Evolutionary conservation across 2,797 vertebrate species (phyloP), one percentile per base, ranked within the genome.

Genomic region (Molothrus ater): DNA sequence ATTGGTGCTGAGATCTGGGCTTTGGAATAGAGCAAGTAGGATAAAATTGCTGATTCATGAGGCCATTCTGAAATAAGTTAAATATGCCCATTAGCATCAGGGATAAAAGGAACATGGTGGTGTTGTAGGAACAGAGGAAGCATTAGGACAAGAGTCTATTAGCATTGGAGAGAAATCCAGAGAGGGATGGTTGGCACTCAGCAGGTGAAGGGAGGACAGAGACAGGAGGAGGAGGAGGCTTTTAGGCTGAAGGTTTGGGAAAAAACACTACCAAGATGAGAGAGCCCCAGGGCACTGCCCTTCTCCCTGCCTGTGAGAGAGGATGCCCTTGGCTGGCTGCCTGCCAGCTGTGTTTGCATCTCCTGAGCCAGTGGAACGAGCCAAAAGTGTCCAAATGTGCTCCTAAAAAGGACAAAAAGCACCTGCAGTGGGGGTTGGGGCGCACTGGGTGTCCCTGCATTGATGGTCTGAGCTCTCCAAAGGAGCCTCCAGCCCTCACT

Each of bases 351-450:
- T 48, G 40, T 36, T 61, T 50, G 21, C n/a, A 72, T 72, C 9
- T 1, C 36, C 57, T 31, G 18, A 38, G 32, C 42, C 65, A 79
- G 24, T 8, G 40, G 38, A 86, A 38, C n/a, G 17, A 86, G 20
- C 26, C 47, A 57, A 88, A 84, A 75, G 19, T 36, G 17, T 38
- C 42, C 1, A 1, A 50, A 42, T 20, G 9, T 9, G 26, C 43
- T 57, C 50, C 76, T n/a, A 20, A 57, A 78, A 75, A 85, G 21
- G 42, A 32, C 45, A 80, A 40, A 68, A 42, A 57, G 4, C 50
- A 38, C 21, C 45, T 53, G 45, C 36, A 42, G 10, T 0, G 0
- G n/a, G 25, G 16, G 10, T 1, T 56, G 80, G 69, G 8, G 43
- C 36, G 34, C 8, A 4, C 48, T n/a, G 43, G 13, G n/a, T 80